Evolutionary conservation across 2,888 invertebrate species (phyloP).

Genomic region (Nephrotoma guestfalica): DNA sequence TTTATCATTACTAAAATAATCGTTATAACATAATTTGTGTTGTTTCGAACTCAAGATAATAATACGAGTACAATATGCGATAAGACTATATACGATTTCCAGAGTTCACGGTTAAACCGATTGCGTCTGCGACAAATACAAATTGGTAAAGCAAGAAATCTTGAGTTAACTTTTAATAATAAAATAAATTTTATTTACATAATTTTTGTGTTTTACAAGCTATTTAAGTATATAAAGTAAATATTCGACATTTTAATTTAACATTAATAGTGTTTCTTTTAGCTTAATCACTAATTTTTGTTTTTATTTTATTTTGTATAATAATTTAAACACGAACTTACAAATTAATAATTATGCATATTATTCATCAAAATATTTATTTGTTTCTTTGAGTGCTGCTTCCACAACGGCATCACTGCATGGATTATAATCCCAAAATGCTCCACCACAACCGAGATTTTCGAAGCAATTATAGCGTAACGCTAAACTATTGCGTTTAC

Average conservation of each 20-base stretch:
- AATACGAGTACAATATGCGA: no score
- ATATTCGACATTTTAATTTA: not conserved
- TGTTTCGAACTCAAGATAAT: no score
- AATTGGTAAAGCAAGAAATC: not conserved
- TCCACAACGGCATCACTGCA: constrained; percentile 46
- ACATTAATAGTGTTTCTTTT: not conserved
- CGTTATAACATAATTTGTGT: no score
- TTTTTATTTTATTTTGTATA: not conserved
- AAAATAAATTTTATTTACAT: not conserved
- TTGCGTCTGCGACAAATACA: no score
- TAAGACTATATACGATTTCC: no score
- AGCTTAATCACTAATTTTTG: not conserved
- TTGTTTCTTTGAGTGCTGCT: constrained; percentile 39
- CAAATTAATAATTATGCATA: not conserved
- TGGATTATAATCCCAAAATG: constrained; percentile 57
- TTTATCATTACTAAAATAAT: no score
- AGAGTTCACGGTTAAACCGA: no score
- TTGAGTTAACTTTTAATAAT: not conserved
- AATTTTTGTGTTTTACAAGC: not conserved
- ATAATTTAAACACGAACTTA: not conserved
- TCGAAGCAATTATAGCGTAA: constrained; percentile 52
- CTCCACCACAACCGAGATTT: constrained; percentile 50
- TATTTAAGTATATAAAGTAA: not conserved
- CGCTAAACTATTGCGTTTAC: constrained; percentile 36
- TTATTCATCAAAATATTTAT: constrained; percentile 13